phyloP scores from a whole-genome alignment of 2,888 invertebrate genomes.

The Amorpha juglandis region DNA sequence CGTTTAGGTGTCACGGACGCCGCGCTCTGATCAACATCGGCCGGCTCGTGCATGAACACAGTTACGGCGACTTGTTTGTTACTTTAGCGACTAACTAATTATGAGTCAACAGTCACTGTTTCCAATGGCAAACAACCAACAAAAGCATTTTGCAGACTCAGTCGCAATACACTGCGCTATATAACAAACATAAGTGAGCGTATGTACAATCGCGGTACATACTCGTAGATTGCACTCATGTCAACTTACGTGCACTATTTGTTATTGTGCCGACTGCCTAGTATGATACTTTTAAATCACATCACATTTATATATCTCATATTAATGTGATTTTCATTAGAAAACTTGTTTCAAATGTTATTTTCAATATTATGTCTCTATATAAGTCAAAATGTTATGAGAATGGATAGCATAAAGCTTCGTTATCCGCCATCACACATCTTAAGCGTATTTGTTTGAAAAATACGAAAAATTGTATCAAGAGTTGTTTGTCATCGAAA shows the following conservation, averaged over 20 bases:
- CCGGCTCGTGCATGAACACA: constrained; percentile 61
- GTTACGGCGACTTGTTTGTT: constrained; percentile 64
- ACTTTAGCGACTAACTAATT: constrained; percentile 60
- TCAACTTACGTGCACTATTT: constrained; percentile 8
- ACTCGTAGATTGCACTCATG: constrained; percentile 7
- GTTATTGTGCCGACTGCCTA: not conserved
- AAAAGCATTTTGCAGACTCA: constrained; percentile 42
- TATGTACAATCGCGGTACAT: not conserved
- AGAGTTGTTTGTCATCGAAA: not conserved
- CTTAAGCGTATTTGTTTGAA: not conserved
- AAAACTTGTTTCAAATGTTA: not conserved
- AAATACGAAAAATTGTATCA: not conserved
- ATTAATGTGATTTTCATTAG: not conserved
- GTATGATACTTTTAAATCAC: constrained; percentile 1
- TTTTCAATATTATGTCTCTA: not conserved
- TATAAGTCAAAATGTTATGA: not conserved
- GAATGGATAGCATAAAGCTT: not conserved
- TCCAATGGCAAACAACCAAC: constrained; percentile 49
- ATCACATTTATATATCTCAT: too few relatives aligned
- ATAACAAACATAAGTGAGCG: not conserved
- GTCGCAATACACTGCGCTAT: constrained; percentile 32
- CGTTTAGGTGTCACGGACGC: constrained; percentile 81
- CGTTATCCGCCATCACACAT: not conserved
- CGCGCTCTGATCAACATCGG: constrained; percentile 56
- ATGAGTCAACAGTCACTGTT: constrained; percentile 59